Evolutionary conservation across 2,797 vertebrate genomes (phyloP), one percentile per base, ranked within the genome.

Genomic region (Sylvia borin): DNA sequence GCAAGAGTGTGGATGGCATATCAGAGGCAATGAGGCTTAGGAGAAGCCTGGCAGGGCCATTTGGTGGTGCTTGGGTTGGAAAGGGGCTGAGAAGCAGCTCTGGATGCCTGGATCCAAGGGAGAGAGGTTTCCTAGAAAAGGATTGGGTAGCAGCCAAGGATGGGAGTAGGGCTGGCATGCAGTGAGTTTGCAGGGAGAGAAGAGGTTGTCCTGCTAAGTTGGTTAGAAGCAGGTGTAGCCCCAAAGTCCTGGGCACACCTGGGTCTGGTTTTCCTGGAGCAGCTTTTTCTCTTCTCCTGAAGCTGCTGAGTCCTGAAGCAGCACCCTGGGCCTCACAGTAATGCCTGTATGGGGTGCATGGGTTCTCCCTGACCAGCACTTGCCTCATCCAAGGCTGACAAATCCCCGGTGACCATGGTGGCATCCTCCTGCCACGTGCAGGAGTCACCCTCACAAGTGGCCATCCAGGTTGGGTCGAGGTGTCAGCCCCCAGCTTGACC

Each of bases 261-360:
- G 29, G 19, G 13, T 78, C 26, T 95, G 66, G 15, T 85, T 84
- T 80, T 84, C 27, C 24, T 60, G 3, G 2, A 10, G 27, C 31
- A 74, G 21, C 38, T 53, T 77, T 77, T 34, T 66, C 8, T 32
- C 25, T 73, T 48, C 16, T 75, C 22, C 73, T 29, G 48, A 25
- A 32, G 36, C 11, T 24, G 26, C 4, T 38, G 71, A 51, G 17
- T 26, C 32, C 26, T 78, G 53, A 15, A 43, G 36, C n/a, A 53
- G 32, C 8, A 0, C 24, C 38, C 25, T 36, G 29, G 9, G 26
- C 16, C n/a, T 38, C 38, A 38, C 7, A 1, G 2, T 42, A 20
- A 21, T 67, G 16, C 14, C 42, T 75, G 16, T 25, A 21, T 1
- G 0, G 32, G 17, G 29, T 26, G 18, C 42, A 47, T 0, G 1